Conservation (phyloP, 2,113 vertebrate genomes). For the Puffinus mauretanicus region DNA sequence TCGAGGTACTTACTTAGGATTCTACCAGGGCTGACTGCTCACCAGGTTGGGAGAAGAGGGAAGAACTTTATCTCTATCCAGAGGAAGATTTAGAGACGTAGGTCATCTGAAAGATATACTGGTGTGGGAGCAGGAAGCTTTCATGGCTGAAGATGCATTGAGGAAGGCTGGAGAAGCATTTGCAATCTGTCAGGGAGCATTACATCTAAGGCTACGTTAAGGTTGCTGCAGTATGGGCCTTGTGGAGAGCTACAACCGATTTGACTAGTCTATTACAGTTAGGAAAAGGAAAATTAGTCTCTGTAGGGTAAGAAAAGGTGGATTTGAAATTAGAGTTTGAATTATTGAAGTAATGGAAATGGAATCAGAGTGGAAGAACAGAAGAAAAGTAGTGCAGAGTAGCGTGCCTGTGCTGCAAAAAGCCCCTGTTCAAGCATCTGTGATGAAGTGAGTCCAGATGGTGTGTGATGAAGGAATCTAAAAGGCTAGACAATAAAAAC, state of each 20-base stretch:
- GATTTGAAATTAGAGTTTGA: not conserved
- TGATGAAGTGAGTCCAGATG: not conserved
- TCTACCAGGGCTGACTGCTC: not conserved
- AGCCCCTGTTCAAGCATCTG: not conserved
- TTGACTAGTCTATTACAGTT: not conserved
- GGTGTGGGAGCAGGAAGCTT: not conserved
- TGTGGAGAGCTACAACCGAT: not conserved
- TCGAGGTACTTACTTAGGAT: not conserved
- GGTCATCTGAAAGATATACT: not conserved
- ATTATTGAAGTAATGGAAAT: not conserved
- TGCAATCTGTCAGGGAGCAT: not conserved
- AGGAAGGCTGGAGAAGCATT: not conserved
- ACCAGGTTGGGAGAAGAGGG: not conserved
- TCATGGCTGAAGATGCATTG: not conserved
- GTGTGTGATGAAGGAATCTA: not conserved
- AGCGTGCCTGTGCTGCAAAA: not conserved
- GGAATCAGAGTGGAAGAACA: not conserved
- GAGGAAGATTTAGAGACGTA: not conserved
- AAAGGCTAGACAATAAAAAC: not conserved
- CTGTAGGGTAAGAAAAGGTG: not conserved
- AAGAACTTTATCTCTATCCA: not conserved
- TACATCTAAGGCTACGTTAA: not conserved
- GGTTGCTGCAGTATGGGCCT: not conserved
- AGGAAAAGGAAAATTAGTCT: not conserved
- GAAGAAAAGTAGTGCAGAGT: not conserved